A percentile compares a stretch with the other conserved stretches of the same genome.
Evolutionary conservation across 2,797 vertebrate genomes (phyloP).

Genomic region (Platalea minor): DNA sequence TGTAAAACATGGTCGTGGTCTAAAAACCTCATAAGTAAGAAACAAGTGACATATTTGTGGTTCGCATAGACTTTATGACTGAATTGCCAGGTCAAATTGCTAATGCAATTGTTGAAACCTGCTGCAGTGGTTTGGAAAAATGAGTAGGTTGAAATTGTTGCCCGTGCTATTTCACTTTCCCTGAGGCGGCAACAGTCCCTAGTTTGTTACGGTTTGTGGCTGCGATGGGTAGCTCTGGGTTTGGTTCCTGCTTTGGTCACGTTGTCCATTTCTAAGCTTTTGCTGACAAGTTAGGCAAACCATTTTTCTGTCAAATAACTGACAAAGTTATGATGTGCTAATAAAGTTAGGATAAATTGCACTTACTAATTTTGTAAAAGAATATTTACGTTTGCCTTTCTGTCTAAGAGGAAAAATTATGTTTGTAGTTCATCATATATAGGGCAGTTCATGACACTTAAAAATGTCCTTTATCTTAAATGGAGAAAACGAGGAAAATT

Average conservation of each 20-base stretch:
- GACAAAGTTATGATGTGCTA: neutral
- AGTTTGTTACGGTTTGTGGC: neutral
- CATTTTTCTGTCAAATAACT: neutral
- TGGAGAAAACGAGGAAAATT: neutral
- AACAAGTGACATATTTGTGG: neutral
- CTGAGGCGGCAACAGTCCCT: neutral
- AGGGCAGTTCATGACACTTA: neutral
- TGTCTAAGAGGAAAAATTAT: neutral
- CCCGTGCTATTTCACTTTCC: neutral
- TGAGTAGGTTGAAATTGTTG: neutral
- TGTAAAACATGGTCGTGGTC: neutral
- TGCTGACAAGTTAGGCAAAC: neutral
- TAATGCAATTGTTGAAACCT: neutral
- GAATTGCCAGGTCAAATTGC: neutral
- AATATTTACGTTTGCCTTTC: neutral
- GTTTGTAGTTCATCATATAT: neutral
- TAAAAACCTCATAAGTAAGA: neutral
- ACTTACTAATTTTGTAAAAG: neutral
- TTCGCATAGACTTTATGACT: neutral
- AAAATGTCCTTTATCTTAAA: neutral
- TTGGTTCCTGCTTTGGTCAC: neutral
- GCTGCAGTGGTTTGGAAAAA: neutral
- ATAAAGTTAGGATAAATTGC: neutral
- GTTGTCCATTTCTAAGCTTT: neutral
- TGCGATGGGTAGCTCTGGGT: neutral